Evolutionary conservation across 2,113 vertebrate species (phyloP).

Genomic region (Platichthys stellatus): DNA sequence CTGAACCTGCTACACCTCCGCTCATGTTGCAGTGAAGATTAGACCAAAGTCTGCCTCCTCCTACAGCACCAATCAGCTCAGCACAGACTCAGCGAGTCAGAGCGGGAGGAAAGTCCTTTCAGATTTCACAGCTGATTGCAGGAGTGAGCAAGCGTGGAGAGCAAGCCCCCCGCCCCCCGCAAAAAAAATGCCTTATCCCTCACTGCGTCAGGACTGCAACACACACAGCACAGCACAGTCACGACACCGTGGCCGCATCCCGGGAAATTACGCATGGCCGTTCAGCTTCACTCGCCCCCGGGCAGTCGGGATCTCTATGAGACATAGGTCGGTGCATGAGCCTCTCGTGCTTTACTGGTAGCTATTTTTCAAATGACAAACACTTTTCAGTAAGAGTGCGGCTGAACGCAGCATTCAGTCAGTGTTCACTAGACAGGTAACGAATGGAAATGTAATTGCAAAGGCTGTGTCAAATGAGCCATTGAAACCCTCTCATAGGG

Average conservation of each 20-base stretch:
- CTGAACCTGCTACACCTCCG: neutral
- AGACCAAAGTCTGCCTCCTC: conserved; percentile 36
- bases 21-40: conserved; percentile 51
- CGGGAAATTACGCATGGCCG: conserved; percentile 64
- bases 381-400: conserved; percentile 40
- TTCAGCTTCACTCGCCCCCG: conserved; percentile 38
- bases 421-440: conserved; percentile 55
- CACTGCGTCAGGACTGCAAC: conserved; percentile 62
- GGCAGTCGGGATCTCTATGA: conserved; percentile 26
- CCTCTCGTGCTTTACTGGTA: conserved; percentile 54
- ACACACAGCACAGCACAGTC: conserved; percentile 52
- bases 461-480: conserved; percentile 75
- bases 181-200: conserved; percentile 8
- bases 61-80: conserved; percentile 46
- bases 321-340: conserved; percentile 16
- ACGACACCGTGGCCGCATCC: conserved; percentile 46
- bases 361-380: conserved; percentile 65
- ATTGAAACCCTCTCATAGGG: conserved; percentile 63
- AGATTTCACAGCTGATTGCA: conserved; percentile 68
- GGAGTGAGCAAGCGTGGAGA: conserved; percentile 34
- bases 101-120: conserved; percentile 40
- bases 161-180: neutral
- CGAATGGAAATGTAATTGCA: conserved; percentile 72
- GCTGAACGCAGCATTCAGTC: conserved; percentile 48
- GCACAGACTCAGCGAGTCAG: conserved; percentile 35